Evolutionary conservation across 2,113 vertebrate genomes (phyloP), one percentile per base, ranked within the genome.

Genomic region (Micronycteris hirsuta): DNA sequence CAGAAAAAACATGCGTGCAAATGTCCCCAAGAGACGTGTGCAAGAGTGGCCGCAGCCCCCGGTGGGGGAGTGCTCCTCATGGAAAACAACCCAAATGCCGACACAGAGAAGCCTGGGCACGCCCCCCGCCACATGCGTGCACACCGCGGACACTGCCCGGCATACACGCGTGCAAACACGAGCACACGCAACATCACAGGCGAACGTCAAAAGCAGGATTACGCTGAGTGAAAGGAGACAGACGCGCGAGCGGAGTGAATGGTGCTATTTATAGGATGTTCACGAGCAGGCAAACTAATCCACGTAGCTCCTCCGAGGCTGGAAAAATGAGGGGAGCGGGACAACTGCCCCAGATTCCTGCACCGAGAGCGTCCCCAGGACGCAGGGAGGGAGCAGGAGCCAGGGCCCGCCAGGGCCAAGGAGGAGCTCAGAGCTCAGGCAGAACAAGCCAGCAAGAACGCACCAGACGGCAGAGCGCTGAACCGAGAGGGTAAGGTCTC

Each of bases 121-220:
- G n/a, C 36, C 28, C 47, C 26, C 31, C 58, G 10, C 3, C 16
- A 38, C 36, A 45, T 2, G 52, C 41, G 15, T 4, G 10, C 4
- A 19, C n/a, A n/a, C n/a, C n/a, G 7, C 9, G 8, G 36, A 74
- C 3, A 45, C 63, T 6, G 1, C 22, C 56, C 20, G 5, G 52
- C 49, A 45, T 9, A 58, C 16, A n/a, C 10, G 6, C 45, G 67
- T 20, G 20, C 54, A 19, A 22, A 52, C 61, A 15, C 36, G 16
- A 0, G 22, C 1, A 56, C n/a, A 1, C 0, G 3, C 4, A 14
- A 14, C 28, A 2, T 45, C 14, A 9, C 0, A 11, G 31, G 36
- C 3, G 17, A 14, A 15, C 56, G 47, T 38, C 13, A 2, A 36
- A 86, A 17, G 28, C 36, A 22, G 12, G 28, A 11, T 3, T 2